These are phyloP conservation scores for Melangyna quadrimaculata DNA, from an alignment of 2,888 invertebrate species.

Conservation along the genomic window DNA sequence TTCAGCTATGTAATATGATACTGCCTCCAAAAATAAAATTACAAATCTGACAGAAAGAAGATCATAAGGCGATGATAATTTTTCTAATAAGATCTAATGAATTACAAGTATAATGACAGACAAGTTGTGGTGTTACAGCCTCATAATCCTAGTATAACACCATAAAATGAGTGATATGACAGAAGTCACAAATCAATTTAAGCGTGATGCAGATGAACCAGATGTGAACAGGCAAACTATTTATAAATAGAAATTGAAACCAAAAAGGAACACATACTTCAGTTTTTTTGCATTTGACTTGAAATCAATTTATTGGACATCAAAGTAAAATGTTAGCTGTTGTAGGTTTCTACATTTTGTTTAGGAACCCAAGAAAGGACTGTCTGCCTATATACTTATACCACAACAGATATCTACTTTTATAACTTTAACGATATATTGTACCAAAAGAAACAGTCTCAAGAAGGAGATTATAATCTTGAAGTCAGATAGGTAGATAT, in stretches of 20 bases:
- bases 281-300: not conserved
- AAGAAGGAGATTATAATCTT: conserved; percentile 5
- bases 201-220: not conserved
- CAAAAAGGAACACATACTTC: not conserved
- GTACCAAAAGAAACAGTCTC: not conserved
- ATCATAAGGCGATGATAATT: not conserved
- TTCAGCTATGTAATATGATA: not conserved
- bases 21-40: not conserved
- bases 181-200: not conserved
- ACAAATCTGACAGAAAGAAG: not conserved
- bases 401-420: not conserved
- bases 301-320: not conserved
- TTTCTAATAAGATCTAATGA: not conserved
- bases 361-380: not conserved
- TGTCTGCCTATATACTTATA: not conserved
- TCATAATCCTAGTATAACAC: not conserved
- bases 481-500: not conserved
- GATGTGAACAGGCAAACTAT: not conserved
- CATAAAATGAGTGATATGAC: not conserved
- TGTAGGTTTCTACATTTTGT: not conserved
- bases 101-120: not conserved
- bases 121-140: not conserved
- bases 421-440: not conserved
- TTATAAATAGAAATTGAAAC: not conserved
- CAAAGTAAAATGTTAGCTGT: not conserved